Evolutionary conservation across 2,888 invertebrate species (phyloP).

Genomic region (Agonum fuliginosum): DNA sequence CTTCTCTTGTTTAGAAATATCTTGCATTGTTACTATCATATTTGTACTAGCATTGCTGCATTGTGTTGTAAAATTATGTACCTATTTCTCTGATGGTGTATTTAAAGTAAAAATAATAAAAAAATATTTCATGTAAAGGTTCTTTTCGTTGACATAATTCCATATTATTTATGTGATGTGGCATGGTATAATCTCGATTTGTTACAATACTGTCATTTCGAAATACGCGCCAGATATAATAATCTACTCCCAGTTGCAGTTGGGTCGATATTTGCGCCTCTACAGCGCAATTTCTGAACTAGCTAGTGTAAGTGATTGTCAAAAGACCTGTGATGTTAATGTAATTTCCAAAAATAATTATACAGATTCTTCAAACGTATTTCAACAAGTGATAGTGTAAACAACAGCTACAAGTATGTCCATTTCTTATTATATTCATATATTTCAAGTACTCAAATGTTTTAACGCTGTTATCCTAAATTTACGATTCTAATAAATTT

Average conservation of each 20-base stretch:
- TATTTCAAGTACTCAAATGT: background rate
- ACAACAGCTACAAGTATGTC: slow-evolving; percentile 52
- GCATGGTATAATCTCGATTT: too few species aligned
- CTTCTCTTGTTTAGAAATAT: slow-evolving; percentile 61
- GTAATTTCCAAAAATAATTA: slow-evolving; percentile 57
- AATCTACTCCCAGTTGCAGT: background rate
- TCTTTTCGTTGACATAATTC: background rate
- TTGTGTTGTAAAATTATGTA: slow-evolving; percentile 71
- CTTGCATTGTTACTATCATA: slow-evolving; percentile 70
- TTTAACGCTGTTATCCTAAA: background rate
- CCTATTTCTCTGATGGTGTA: slow-evolving; percentile 72
- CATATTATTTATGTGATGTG: background rate
- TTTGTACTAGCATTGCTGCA: slow-evolving; percentile 71
- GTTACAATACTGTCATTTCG: slow-evolving; percentile 16
- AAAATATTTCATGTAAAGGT: slow-evolving; percentile 69
- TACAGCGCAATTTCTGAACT: slow-evolving; percentile 16
- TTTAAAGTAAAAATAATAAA: slow-evolving; percentile 69
- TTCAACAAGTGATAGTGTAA: slow-evolving; percentile 53
- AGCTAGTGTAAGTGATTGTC: slow-evolving; percentile 51
- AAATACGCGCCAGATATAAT: slow-evolving; percentile 36
- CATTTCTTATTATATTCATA: slow-evolving; percentile 5
- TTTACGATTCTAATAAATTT: slow-evolving; percentile 17
- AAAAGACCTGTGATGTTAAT: slow-evolving; percentile 54
- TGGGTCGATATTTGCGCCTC: slow-evolving; percentile 43
- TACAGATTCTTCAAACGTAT: slow-evolving; percentile 39